phyloP scores from a whole-genome alignment of 2,113 vertebrate genomes.

The Grus americana region DNA sequence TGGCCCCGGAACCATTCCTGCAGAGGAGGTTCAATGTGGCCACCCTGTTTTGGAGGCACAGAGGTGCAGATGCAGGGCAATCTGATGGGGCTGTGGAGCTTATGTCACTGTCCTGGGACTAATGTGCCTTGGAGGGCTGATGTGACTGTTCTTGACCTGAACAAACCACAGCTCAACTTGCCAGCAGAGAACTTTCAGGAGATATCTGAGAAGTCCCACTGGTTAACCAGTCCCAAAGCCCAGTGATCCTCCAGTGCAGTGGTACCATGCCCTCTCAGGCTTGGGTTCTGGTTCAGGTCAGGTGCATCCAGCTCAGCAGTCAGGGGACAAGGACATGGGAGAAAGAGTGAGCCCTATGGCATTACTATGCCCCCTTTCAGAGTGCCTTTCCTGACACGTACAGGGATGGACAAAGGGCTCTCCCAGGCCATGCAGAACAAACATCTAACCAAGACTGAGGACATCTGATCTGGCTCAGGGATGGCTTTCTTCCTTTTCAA shows the following conservation, averaged over 20 bases:
- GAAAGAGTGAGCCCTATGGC: not conserved
- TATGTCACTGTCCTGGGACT: not conserved
- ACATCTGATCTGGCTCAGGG: not conserved
- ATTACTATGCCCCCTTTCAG: not conserved
- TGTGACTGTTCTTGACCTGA: not conserved
- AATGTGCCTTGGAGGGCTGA: not conserved
- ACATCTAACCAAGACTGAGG: not conserved
- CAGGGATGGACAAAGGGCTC: not conserved
- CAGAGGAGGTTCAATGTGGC: not conserved
- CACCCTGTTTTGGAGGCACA: not conserved
- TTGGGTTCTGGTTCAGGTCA: not conserved
- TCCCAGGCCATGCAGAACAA: not conserved
- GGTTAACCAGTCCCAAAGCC: not conserved
- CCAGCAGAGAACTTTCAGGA: not conserved
- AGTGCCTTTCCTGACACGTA: not conserved
- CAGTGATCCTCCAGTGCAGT: not conserved
- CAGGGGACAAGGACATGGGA: not conserved
- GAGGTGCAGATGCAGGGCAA: not conserved
- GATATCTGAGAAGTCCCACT: not conserved
- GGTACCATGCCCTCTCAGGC: not conserved
- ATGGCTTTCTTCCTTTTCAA: not conserved
- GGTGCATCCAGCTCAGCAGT: not conserved
- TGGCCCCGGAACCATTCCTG: not conserved
- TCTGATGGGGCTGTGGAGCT: not conserved
- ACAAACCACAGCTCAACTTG: not conserved